Percentiles rank a stretch among this genome's conserved stretches.
Evolutionary conservation across 2,888 invertebrate genomes (phyloP).

Genomic region (Andrena minutula): DNA sequence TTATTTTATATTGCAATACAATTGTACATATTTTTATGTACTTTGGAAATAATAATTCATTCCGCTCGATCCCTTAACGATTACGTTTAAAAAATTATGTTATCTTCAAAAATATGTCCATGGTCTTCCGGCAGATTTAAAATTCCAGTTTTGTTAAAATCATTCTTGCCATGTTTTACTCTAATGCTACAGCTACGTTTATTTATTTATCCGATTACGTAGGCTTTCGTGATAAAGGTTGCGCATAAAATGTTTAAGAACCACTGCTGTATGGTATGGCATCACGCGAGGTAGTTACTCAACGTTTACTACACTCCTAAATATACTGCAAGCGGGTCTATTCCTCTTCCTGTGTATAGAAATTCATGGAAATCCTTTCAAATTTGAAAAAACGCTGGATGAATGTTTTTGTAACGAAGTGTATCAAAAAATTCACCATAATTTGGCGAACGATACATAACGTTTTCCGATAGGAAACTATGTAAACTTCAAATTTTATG

Average conservation of each 20-base stretch:
- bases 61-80: constrained; percentile 24
- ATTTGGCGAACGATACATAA: too few species aligned
- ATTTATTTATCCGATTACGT: constrained; percentile 10
- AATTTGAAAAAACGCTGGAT: not conserved
- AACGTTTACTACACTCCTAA: constrained; percentile 54
- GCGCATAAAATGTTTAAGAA: constrained; percentile 58
- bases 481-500: not conserved
- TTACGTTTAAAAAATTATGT: constrained; percentile 48
- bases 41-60: constrained; percentile 23
- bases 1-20: constrained; percentile 13
- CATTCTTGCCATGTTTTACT: constrained; percentile 9
- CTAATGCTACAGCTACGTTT: constrained; percentile 11
- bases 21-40: constrained; percentile 8
- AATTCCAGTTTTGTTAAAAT: not conserved
- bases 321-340: constrained; percentile 50
- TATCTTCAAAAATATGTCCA: constrained; percentile 29
- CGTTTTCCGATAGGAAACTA: too few species aligned
- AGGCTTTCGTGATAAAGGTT: constrained; percentile 22
- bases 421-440: not conserved
- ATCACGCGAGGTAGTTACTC: constrained; percentile 73
- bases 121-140: not conserved
- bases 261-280: constrained; percentile 67
- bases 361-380: not conserved
- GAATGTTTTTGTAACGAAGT: constrained; percentile 2
- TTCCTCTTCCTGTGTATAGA: constrained; percentile 26